phyloP scores from a whole-genome alignment of 2,797 vertebrate genomes.

The Microctenopoma lineatum region DNA sequence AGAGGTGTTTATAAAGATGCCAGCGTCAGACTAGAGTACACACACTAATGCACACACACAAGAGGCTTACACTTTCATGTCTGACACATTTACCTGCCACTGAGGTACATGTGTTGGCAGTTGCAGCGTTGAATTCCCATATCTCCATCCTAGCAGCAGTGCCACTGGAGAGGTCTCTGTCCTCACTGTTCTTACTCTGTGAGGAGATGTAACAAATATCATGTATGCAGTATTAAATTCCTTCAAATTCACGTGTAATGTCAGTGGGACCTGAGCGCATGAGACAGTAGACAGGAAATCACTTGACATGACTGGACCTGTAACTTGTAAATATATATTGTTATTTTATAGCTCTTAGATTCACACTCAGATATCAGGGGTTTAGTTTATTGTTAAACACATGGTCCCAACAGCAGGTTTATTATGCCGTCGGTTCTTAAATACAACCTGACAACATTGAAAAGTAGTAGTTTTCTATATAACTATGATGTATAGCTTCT shows the following conservation, averaged over 20 bases:
- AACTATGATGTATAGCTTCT: neutral
- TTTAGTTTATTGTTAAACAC: slow-evolving; percentile 16
- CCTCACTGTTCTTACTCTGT: slow-evolving; percentile 30
- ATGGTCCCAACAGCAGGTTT: neutral
- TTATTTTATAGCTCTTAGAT: slow-evolving; percentile 11
- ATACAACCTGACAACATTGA: neutral
- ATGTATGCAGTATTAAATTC: slow-evolving; percentile 59
- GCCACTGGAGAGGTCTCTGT: slow-evolving; percentile 48
- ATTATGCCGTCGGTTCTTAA: slow-evolving; percentile 2
- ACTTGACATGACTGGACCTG: slow-evolving; percentile 41
- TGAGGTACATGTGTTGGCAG: slow-evolving; percentile 71
- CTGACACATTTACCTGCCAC: slow-evolving; percentile 69
- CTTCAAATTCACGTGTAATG: slow-evolving; percentile 23
- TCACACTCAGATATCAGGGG: slow-evolving; percentile 5
- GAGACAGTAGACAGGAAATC: slow-evolving; percentile 44
- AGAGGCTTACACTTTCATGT: slow-evolving; percentile 70
- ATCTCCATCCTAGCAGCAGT: slow-evolving; percentile 55
- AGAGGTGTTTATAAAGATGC: slow-evolving; percentile 75
- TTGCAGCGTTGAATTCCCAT: slow-evolving; percentile 64
- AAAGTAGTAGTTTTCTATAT: neutral
- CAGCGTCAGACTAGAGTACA: slow-evolving; percentile 55
- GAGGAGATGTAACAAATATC: slow-evolving; percentile 33
- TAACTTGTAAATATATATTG: slow-evolving; percentile 16
- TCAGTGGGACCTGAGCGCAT: slow-evolving; percentile 28
- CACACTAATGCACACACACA: slow-evolving; percentile 35